phyloP scores from a whole-genome alignment of 1,140 invertebrate species.

The Grapholita molesta region DNA sequence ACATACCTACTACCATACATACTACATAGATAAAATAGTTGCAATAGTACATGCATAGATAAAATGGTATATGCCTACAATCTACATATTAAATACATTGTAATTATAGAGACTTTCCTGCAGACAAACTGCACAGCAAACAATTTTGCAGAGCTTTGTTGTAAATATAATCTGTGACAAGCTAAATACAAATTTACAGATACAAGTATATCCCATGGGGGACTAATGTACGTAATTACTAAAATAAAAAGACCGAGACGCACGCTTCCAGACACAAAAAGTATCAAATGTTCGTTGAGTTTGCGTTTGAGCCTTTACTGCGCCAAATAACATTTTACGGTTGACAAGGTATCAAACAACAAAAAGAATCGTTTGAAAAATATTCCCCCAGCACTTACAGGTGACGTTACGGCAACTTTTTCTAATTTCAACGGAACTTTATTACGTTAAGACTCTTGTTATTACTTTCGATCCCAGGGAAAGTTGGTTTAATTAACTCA shows the following conservation, averaged over 20 bases:
- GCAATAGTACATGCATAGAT: no score
- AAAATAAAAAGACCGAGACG: conserved; percentile 2
- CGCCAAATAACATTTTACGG: background rate
- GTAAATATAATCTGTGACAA: no score
- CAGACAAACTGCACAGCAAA: no score
- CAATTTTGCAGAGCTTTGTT: no score
- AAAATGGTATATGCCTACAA: no score
- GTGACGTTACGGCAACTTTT: conserved; percentile 9
- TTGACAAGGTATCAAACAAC: background rate
- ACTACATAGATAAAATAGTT: no score
- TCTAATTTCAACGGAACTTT: conserved; percentile 8
- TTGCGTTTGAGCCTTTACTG: background rate
- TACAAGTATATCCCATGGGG: background rate
- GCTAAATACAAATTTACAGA: no score
- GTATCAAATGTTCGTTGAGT: background rate
- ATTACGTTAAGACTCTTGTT: conserved; percentile 8
- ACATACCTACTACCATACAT: no score
- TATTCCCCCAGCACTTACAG: conserved; percentile 3
- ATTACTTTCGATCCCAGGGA: background rate
- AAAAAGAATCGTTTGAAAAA: conserved; percentile 5
- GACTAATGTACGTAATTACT: background rate
- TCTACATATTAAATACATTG: no score
- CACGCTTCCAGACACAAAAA: conserved; percentile 6
- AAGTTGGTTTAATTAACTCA: conserved; percentile 9
- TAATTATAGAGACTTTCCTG: no score